These are phyloP conservation scores for Neogale vison DNA, from an alignment of 2,113 vertebrate species.

Conservation along the genomic window DNA sequence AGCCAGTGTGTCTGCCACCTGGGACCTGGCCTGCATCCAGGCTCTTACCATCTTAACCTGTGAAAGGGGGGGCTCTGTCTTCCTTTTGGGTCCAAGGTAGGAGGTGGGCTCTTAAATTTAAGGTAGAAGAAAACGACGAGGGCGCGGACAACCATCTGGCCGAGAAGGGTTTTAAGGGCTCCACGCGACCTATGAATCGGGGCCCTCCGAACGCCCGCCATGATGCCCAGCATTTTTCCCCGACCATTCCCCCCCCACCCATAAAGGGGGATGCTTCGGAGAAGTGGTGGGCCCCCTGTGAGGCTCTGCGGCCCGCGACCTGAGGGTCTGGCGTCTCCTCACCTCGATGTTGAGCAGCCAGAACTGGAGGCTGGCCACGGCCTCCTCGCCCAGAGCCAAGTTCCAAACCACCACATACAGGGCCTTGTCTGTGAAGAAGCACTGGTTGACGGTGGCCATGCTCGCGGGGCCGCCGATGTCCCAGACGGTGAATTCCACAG, in stretches of 20 bases:
- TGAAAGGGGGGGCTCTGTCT: not conserved
- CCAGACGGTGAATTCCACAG: constrained; percentile 95
- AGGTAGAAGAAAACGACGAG: not conserved
- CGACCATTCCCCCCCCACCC: accelerated
- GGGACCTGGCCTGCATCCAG: not conserved
- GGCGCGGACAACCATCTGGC: accelerated
- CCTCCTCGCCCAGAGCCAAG: constrained; percentile 97
- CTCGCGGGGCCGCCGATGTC: constrained; percentile 95
- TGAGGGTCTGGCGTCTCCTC: constrained; percentile 35
- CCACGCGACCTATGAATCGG: accelerated
- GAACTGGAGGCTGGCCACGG: constrained; percentile 95
- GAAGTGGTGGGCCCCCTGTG: not conserved
- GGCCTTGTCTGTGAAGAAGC: constrained; percentile 98
- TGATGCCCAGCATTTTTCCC: not conserved
- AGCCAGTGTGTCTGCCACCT: not conserved
- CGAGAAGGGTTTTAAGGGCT: not conserved
- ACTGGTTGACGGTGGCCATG: constrained; percentile 98
- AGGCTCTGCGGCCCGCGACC: not conserved
- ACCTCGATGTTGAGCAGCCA: constrained; percentile 99
- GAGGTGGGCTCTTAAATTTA: not conserved
- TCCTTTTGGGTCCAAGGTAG: accelerated
- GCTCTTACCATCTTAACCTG: accelerated
- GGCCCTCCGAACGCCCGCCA: accelerated
- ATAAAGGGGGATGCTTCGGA: not conserved
- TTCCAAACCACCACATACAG: constrained; percentile 98